Conservation (phyloP, 2,113 vertebrate genomes). For the Hydrolagus affinis region DNA sequence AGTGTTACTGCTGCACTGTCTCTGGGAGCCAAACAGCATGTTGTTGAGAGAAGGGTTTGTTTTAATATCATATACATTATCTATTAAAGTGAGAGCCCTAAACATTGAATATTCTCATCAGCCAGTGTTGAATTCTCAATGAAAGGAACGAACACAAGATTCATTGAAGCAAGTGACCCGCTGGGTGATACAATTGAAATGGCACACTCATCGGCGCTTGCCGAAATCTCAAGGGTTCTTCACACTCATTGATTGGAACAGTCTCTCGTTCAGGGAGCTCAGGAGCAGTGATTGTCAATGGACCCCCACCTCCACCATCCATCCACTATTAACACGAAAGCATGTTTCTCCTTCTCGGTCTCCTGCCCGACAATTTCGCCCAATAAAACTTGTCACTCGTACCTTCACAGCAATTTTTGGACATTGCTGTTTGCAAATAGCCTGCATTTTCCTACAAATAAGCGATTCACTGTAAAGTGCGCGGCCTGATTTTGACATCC, state of each 20-base stretch:
- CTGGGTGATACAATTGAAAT: background rate
- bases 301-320: too few relatives aligned
- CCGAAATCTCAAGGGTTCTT: background rate
- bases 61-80: background rate
- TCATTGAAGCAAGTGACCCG: background rate
- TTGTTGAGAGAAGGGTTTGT: too few relatives aligned
- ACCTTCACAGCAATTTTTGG: too few relatives aligned
- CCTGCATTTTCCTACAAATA: too few relatives aligned
- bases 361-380: too few relatives aligned
- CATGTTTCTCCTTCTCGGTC: too few relatives aligned
- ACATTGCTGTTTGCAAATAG: too few relatives aligned
- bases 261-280: background rate
- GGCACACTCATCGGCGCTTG: background rate
- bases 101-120: background rate
- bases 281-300: background rate
- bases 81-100: background rate
- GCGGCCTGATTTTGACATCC: too few relatives aligned
- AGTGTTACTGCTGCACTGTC: background rate
- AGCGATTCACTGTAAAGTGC: too few relatives aligned
- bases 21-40: background rate
- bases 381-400: too few relatives aligned
- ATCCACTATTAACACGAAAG: too few relatives aligned
- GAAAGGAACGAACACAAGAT: too few relatives aligned
- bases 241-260: background rate
- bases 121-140: background rate